A percentile compares a stretch with the other conserved stretches of the same genome.
phyloP scores from a whole-genome alignment of 1,140 invertebrate species.

The Heliothis virescens region DNA sequence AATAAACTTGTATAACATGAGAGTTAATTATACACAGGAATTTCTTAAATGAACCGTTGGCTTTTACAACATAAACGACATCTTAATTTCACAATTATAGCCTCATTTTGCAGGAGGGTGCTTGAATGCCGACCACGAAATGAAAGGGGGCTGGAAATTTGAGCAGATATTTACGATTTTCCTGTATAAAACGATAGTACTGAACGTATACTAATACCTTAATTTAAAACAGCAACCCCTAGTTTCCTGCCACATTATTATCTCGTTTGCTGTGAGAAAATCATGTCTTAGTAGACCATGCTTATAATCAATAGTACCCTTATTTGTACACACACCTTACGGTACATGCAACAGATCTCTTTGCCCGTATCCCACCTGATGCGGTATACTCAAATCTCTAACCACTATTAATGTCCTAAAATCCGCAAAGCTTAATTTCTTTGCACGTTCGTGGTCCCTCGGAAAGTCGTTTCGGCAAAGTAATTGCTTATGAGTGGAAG shows the following conservation, averaged over 20 bases:
- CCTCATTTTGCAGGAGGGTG: neutral
- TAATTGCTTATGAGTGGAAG: constrained; percentile 84
- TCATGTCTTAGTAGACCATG: no score
- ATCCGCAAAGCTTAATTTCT: constrained; percentile 75
- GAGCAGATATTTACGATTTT: no score
- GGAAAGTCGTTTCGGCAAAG: constrained; percentile 75
- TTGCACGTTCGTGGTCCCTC: constrained; percentile 74
- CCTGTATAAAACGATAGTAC: no score
- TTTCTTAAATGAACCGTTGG: neutral
- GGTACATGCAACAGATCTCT: constrained; percentile 1
- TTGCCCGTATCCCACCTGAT: neutral
- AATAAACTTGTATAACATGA: constrained; percentile 1
- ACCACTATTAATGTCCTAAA: constrained; percentile 66
- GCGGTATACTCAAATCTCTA: constrained; percentile 57
- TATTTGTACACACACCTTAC: neutral
- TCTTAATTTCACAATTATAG: neutral
- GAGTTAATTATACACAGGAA: neutral
- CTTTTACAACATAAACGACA: neutral
- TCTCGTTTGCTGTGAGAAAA: no score
- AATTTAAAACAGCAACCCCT: no score
- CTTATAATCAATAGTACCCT: no score
- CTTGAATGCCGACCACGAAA: neutral
- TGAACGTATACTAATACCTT: no score
- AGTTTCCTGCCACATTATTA: no score
- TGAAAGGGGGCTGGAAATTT: neutral